Evolutionary conservation across 2,113 vertebrate genomes (phyloP).

Genomic region (Bufo gargarizans): DNA sequence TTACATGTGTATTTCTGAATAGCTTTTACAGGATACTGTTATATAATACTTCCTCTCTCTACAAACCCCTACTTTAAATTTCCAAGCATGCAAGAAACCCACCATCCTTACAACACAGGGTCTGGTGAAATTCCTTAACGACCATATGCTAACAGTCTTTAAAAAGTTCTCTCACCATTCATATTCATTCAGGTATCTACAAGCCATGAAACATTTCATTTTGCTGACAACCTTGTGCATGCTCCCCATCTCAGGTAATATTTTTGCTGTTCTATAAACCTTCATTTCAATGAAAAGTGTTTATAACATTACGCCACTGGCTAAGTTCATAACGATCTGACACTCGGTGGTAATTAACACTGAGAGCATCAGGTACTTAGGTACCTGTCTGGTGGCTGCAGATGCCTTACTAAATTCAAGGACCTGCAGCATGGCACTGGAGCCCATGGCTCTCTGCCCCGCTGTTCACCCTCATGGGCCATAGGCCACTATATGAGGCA

Average conservation of each 20-base stretch:
- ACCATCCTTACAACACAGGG: conserved; percentile 23
- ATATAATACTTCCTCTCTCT: conserved; percentile 33
- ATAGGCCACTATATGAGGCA: too few relatives aligned
- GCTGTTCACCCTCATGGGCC: too few relatives aligned
- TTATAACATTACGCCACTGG: neutral
- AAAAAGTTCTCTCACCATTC: neutral
- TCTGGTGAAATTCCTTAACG: conserved; percentile 46
- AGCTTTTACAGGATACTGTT: neutral
- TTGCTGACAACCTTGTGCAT: conserved; percentile 7
- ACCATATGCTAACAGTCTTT: neutral
- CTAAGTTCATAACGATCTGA: too few relatives aligned
- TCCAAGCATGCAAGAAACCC: neutral
- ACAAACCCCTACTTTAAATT: neutral
- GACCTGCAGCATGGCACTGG: too few relatives aligned
- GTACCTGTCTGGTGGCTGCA: too few relatives aligned
- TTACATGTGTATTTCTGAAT: neutral
- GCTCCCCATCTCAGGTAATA: conserved; percentile 32
- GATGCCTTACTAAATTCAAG: too few relatives aligned
- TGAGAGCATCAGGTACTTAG: too few relatives aligned
- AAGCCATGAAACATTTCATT: conserved; percentile 19
- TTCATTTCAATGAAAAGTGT: neutral
- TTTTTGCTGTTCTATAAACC: neutral
- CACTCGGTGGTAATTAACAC: too few relatives aligned
- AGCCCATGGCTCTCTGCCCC: too few relatives aligned
- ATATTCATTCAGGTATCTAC: neutral